phyloP scores from a whole-genome alignment of 2,888 invertebrate species.

The Schizotus pectinicornis region DNA sequence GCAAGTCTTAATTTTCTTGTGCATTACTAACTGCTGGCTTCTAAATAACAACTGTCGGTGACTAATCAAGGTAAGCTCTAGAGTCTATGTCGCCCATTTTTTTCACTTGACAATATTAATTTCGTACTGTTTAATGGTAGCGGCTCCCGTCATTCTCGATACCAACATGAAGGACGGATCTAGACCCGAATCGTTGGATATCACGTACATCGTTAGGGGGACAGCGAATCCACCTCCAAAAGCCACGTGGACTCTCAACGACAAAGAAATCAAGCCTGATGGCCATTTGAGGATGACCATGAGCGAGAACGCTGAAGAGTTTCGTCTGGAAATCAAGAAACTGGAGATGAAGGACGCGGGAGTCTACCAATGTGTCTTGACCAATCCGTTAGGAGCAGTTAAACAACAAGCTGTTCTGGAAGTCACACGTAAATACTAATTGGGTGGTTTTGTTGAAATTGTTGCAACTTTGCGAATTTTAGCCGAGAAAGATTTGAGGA shows the following conservation, averaged over 20 bases:
- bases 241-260: conserved; percentile 81
- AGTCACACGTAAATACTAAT: conserved; percentile 66
- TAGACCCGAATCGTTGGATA: conserved; percentile 80
- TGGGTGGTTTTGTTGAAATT: background rate
- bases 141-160: conserved; percentile 74
- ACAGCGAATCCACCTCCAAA: conserved; percentile 78
- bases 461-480: too few species aligned
- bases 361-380: conserved; percentile 80
- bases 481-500: conserved; percentile 80
- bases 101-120: background rate
- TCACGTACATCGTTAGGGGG: conserved; percentile 79
- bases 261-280: conserved; percentile 71
- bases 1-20: background rate
- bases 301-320: conserved; percentile 71
- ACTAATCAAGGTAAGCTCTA: conserved; percentile 13
- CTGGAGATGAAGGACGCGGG: conserved; percentile 78
- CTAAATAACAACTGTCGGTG: background rate
- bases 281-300: conserved; percentile 64
- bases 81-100: background rate
- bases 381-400: conserved; percentile 84
- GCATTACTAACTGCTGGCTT: conserved; percentile 21
- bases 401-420: conserved; percentile 74
- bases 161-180: conserved; percentile 76
- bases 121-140: conserved; percentile 50
- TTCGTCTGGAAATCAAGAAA: conserved; percentile 75